Percentiles rank a stretch among this genome's conserved stretches.
These are phyloP conservation scores for Fabriciana adippe DNA, from an alignment of 2,888 invertebrate genomes.

Conservation along the genomic window DNA sequence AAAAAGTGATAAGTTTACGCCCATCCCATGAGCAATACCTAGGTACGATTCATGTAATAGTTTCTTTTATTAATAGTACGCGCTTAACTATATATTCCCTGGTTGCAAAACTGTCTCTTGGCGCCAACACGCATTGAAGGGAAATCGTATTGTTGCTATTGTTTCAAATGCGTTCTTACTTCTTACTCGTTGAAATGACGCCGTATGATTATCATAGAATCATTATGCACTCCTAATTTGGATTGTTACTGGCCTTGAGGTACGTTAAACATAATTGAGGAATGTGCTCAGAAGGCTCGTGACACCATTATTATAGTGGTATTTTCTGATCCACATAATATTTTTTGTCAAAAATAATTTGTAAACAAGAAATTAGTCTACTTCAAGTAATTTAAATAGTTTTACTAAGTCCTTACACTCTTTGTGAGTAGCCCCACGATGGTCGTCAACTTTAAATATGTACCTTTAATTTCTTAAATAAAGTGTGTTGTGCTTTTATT, in stretches of 20 bases:
- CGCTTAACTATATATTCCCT: constrained; percentile 23
- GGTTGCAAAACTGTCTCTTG: constrained; percentile 32
- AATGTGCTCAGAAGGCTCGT: constrained; percentile 5
- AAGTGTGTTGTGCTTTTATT: too few relatives aligned
- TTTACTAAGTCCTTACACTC: too few relatives aligned
- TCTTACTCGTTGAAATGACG: constrained; percentile 29
- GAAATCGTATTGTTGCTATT: constrained; percentile 33
- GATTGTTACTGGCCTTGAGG: constrained; percentile 59
- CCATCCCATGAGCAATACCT: neutral
- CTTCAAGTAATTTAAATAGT: too few relatives aligned
- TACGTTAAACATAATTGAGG: constrained; percentile 26
- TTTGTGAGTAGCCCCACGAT: too few relatives aligned
- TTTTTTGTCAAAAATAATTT: neutral
- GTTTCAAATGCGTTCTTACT: constrained; percentile 27
- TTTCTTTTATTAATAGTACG: constrained; percentile 9
- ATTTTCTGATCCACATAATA: constrained; percentile 15
- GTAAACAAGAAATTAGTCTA: too few relatives aligned
- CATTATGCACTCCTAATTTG: constrained; percentile 54
- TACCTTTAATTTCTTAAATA: too few relatives aligned
- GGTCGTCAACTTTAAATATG: too few relatives aligned
- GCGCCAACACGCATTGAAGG: constrained; percentile 26
- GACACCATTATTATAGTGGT: constrained; percentile 17
- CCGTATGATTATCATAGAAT: constrained; percentile 61
- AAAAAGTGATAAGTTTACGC: neutral
- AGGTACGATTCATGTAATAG: constrained; percentile 2